These are phyloP conservation scores for Drosophila kurseongensis DNA, from an alignment of 1,140 invertebrate genomes.

Conservation along the genomic window DNA sequence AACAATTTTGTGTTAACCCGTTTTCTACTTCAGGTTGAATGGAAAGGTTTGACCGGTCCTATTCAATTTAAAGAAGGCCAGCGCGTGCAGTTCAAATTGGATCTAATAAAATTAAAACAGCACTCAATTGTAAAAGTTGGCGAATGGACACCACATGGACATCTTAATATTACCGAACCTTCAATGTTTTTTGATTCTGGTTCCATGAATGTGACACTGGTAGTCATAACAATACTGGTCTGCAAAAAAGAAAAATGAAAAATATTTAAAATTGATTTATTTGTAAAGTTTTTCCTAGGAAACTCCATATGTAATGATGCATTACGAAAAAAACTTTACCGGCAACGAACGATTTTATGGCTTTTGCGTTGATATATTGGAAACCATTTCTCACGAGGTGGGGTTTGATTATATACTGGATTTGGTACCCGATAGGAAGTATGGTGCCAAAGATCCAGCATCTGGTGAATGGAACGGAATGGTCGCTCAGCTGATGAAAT, in stretches of 20 bases:
- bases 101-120: slow-evolving; percentile 92
- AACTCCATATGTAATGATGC: slow-evolving; percentile 97
- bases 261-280: background rate
- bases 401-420: slow-evolving; percentile 97
- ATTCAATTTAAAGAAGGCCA: slow-evolving; percentile 95
- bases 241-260: background rate
- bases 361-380: slow-evolving; percentile 98
- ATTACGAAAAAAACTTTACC: slow-evolving; percentile 92
- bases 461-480: slow-evolving; percentile 99
- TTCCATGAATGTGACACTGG: slow-evolving; percentile 93
- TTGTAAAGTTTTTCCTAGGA: slow-evolving; percentile 87
- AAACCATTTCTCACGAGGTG: slow-evolving; percentile 93
- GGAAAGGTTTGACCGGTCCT: slow-evolving; percentile 93
- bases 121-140: slow-evolving; percentile 90
- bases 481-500: slow-evolving; percentile 82
- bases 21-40: slow-evolving; percentile 63
- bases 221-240: slow-evolving; percentile 81
- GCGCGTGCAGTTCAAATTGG: slow-evolving; percentile 93
- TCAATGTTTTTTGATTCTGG: slow-evolving; percentile 93
- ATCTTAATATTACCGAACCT: slow-evolving; percentile 93
- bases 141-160: slow-evolving; percentile 90
- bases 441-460: slow-evolving; percentile 95
- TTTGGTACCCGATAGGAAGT: slow-evolving; percentile 96
- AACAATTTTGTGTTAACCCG: no score
- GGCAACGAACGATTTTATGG: slow-evolving; percentile 97